phyloP scores from a whole-genome alignment of 2,797 vertebrate genomes.

The Siniperca undulata region DNA sequence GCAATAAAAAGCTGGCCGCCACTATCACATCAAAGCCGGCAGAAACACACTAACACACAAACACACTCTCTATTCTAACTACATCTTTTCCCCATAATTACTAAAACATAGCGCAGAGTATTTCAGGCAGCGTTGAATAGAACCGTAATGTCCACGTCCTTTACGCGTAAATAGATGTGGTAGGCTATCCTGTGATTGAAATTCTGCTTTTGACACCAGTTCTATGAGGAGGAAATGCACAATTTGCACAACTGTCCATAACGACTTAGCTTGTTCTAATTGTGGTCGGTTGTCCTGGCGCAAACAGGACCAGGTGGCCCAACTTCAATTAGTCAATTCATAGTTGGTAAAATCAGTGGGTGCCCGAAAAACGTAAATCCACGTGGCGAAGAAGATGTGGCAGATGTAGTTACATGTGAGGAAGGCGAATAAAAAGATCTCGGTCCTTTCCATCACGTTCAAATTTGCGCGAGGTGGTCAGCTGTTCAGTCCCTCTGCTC shows the following conservation, averaged over 20 bases:
- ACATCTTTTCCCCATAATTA: constrained; percentile 39
- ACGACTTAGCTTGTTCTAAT: constrained; percentile 55
- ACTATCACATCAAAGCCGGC: constrained; percentile 17
- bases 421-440: constrained; percentile 40
- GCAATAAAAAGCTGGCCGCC: constrained; percentile 20
- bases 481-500: constrained; percentile 14
- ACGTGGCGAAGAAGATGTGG: constrained; percentile 31
- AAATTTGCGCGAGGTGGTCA: constrained; percentile 19
- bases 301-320: constrained; percentile 69
- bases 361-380: constrained; percentile 16
- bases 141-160: constrained; percentile 47
- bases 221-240: constrained; percentile 55
- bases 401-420: constrained; percentile 56
- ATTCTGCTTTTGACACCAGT: constrained; percentile 34
- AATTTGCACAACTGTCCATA: constrained; percentile 65
- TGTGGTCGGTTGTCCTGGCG: constrained; percentile 40
- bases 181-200: constrained; percentile 27
- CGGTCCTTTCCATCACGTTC: constrained; percentile 60
- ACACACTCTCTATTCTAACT: constrained; percentile 58
- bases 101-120: constrained; percentile 60
- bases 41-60: constrained; percentile 3
- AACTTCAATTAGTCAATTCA: constrained; percentile 75
- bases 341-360: constrained; percentile 56
- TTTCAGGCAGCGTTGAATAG: constrained; percentile 35
- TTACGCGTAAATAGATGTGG: constrained; percentile 51